Conservation (phyloP, 2,113 vertebrate species). For the Aegithalos caudatus region DNA sequence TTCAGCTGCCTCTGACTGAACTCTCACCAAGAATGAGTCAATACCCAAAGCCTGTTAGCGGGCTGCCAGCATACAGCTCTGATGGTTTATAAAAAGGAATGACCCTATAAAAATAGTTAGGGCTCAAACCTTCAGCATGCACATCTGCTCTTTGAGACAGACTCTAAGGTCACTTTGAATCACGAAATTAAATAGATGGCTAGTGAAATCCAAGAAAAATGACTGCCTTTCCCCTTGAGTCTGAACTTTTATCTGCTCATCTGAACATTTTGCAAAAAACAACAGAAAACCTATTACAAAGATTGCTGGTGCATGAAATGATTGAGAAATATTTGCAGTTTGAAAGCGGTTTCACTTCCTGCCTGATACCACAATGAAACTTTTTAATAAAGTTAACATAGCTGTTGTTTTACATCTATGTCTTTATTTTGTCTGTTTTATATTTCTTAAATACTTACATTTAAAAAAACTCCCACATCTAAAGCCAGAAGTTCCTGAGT, state of each 20-base stretch:
- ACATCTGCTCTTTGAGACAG: not conserved
- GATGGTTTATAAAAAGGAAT: not conserved
- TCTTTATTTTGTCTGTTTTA: slow-evolving; percentile 19
- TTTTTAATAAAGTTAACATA: slow-evolving; percentile 72
- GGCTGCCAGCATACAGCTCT: not conserved
- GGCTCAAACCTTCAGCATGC: not conserved
- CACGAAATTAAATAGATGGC: not conserved
- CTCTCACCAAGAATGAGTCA: slow-evolving; percentile 16
- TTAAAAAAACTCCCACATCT: not conserved
- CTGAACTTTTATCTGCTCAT: slow-evolving; percentile 51
- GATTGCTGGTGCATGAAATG: slow-evolving; percentile 69
- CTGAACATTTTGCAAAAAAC: slow-evolving; percentile 56
- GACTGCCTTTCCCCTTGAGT: not conserved
- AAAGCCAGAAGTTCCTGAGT: not conserved
- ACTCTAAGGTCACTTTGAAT: not conserved
- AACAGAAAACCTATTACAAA: slow-evolving; percentile 65
- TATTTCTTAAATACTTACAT: not conserved
- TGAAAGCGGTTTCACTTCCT: slow-evolving; percentile 78
- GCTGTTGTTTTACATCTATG: slow-evolving; percentile 2
- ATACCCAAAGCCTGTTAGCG: not conserved
- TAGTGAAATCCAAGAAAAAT: slow-evolving; percentile 38
- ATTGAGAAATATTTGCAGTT: slow-evolving; percentile 79
- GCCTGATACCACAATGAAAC: slow-evolving; percentile 73
- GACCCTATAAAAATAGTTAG: not conserved
- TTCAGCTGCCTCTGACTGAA: slow-evolving; percentile 10